These are phyloP conservation scores for Drosophila cracens DNA, from an alignment of 2,888 invertebrate genomes.

Conservation along the genomic window DNA sequence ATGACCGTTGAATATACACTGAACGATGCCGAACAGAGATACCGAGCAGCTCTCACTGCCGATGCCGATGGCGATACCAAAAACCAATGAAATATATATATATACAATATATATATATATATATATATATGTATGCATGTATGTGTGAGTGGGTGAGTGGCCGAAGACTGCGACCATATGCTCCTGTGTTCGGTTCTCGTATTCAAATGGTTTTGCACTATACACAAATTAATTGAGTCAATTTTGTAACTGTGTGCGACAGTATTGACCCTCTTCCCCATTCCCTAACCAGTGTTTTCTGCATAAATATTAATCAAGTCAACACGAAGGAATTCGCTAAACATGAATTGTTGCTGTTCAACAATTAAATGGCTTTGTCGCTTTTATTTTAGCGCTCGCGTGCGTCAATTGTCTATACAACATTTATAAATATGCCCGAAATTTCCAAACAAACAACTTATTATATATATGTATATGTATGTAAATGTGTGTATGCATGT, in stretches of 20 bases:
- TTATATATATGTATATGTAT: neutral
- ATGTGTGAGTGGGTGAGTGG: neutral
- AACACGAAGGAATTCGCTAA: slow-evolving; percentile 37
- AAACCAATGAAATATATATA: slow-evolving; percentile 11
- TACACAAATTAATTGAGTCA: slow-evolving; percentile 74
- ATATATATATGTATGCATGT: neutral
- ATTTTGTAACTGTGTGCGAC: slow-evolving; percentile 16
- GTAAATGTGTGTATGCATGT: neutral
- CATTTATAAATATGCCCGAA: neutral
- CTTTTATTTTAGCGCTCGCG: neutral
- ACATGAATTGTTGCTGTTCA: slow-evolving; percentile 32
- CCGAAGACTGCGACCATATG: slow-evolving; percentile 1
- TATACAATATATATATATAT: neutral
- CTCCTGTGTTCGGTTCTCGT: slow-evolving; percentile 8
- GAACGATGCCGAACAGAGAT: slow-evolving; percentile 44
- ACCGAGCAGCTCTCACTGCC: slow-evolving; percentile 9
- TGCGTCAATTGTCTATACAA: slow-evolving; percentile 19
- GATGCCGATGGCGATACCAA: slow-evolving; percentile 20
- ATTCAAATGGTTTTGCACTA: slow-evolving; percentile 70
- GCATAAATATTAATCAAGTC: slow-evolving; percentile 30
- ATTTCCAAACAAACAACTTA: neutral
- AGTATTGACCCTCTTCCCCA: neutral
- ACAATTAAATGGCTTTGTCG: slow-evolving; percentile 22
- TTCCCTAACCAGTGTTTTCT: neutral
- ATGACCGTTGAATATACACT: slow-evolving; percentile 71